phyloP scores from a whole-genome alignment of 1,140 invertebrate species.

The Streblospio benedicti region DNA sequence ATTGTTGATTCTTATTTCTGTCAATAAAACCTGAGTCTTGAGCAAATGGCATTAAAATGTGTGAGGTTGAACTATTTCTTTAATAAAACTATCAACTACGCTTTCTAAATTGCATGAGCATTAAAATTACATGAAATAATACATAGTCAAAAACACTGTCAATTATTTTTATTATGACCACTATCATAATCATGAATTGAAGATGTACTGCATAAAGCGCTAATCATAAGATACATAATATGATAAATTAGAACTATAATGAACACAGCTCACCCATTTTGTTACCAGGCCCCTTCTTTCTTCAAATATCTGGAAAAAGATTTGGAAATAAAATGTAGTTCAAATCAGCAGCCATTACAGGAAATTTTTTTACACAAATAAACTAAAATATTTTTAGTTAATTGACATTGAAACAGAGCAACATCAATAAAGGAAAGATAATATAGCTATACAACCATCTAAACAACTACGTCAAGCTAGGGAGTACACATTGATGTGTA shows the following conservation, averaged over 20 bases:
- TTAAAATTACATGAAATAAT: neutral
- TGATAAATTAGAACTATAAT: neutral
- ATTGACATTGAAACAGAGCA: too few relatives aligned
- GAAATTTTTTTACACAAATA: too few relatives aligned
- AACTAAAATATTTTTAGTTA: too few relatives aligned
- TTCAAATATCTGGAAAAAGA: slow-evolving; percentile 40
- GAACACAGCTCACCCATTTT: slow-evolving; percentile 40
- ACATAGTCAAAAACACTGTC: neutral
- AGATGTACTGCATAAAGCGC: neutral
- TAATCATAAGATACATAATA: slow-evolving; percentile 4
- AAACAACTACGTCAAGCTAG: too few relatives aligned
- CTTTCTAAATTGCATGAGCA: neutral
- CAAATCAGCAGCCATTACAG: neutral
- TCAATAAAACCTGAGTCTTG: neutral
- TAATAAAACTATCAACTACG: neutral
- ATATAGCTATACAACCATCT: too few relatives aligned
- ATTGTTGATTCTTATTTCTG: neutral
- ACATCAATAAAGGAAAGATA: too few relatives aligned
- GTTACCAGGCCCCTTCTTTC: slow-evolving; percentile 38
- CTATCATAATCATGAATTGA: neutral
- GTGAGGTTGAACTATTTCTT: neutral
- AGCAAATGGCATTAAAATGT: neutral
- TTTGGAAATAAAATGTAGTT: neutral
- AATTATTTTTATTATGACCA: neutral
- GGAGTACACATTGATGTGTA: too few relatives aligned